These are phyloP conservation scores for Corynorhinus townsendii DNA, from an alignment of 2,113 vertebrate species.

Conservation along the genomic window DNA sequence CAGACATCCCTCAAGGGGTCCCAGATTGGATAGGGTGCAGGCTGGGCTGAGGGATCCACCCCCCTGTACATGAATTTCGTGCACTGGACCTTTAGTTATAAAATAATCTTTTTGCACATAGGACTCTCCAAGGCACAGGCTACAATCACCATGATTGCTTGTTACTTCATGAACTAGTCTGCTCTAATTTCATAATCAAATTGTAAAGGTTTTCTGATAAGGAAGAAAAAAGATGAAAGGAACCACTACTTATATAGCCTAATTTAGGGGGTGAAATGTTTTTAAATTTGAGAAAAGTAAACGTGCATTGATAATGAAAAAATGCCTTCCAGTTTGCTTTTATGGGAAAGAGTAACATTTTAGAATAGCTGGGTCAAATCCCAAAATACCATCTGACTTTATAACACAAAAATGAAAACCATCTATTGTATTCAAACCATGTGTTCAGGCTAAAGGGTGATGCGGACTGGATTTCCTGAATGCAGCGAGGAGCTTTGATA, in stretches of 20 bases:
- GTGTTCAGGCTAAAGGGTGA: slow-evolving; percentile 51
- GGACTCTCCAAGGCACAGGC: background rate
- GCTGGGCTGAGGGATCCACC: too few relatives aligned
- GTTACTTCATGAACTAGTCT: background rate
- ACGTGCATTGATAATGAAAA: background rate
- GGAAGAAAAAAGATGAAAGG: background rate
- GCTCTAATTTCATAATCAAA: background rate
- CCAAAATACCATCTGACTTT: slow-evolving; percentile 20
- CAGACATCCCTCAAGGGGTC: too few relatives aligned
- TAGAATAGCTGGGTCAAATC: slow-evolving; percentile 38
- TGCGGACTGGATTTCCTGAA: slow-evolving; percentile 62
- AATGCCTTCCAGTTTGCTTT: background rate
- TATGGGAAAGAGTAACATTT: background rate
- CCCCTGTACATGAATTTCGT: too few relatives aligned
- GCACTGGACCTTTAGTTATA: background rate
- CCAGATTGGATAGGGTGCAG: too few relatives aligned
- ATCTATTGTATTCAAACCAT: slow-evolving; percentile 67
- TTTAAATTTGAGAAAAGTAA: background rate
- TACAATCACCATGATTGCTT: background rate
- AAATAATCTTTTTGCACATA: background rate
- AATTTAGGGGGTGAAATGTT: background rate
- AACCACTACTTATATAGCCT: background rate
- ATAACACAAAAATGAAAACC: slow-evolving; percentile 40
- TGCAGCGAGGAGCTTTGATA: slow-evolving; percentile 51
- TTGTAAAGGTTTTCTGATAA: background rate